phyloP scores from a whole-genome alignment of 2,113 vertebrate genomes.

The Sinocyclocheilus anophthalmus region DNA sequence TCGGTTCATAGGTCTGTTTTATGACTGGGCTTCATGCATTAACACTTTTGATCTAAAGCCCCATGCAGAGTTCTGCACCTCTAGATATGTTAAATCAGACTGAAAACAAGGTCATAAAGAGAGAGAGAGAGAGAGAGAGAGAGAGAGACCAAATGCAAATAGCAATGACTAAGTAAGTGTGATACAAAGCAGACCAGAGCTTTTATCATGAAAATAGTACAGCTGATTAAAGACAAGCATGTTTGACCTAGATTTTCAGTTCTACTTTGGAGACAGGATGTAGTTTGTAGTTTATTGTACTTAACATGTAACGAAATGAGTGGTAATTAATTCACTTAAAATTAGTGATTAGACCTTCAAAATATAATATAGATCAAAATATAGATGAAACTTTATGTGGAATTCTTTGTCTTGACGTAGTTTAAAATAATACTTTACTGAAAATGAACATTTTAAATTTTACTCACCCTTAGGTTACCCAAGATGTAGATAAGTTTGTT shows the following conservation, averaged over 20 bases:
- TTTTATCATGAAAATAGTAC: background rate
- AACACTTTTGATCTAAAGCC: constrained; percentile 18
- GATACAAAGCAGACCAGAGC: background rate
- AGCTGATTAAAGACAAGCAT: background rate
- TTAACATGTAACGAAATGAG: background rate
- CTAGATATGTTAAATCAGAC: background rate
- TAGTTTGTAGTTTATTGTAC: background rate
- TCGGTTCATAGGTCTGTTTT: background rate
- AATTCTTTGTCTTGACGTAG: background rate
- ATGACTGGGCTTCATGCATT: constrained; percentile 9
- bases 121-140: background rate
- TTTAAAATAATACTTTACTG: too few species aligned
- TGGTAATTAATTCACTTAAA: background rate
- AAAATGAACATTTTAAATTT: too few species aligned
- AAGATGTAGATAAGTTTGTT: too few species aligned
- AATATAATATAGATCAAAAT: too few species aligned
- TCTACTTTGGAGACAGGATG: background rate
- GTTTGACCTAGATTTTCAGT: background rate
- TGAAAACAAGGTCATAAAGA: constrained; percentile 28
- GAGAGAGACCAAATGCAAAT: background rate
- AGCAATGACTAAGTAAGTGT: background rate
- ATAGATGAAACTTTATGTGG: too few species aligned
- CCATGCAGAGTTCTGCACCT: constrained; percentile 19
- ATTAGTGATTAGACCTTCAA: too few species aligned
- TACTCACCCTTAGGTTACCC: too few species aligned